phyloP scores from a whole-genome alignment of 2,113 vertebrate genomes.

The Zootoca vivipara region DNA sequence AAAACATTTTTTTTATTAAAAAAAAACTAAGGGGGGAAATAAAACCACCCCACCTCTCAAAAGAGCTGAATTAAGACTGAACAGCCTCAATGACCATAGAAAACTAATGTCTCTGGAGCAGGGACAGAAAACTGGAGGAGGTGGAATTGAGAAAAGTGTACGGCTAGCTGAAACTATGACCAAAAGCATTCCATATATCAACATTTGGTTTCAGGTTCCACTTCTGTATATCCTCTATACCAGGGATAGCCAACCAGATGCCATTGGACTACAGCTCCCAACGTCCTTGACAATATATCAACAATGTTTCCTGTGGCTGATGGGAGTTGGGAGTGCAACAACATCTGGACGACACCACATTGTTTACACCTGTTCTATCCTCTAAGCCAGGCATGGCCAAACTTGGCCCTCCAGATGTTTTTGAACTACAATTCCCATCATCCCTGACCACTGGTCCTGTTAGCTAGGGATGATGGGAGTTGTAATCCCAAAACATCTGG shows the following conservation, averaged over 20 bases:
- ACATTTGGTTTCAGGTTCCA: neutral
- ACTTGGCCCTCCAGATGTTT: no score
- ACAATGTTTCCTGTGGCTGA: no score
- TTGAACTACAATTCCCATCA: no score
- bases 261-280: neutral
- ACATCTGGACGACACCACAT: no score
- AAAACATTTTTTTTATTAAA: neutral
- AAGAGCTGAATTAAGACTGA: neutral
- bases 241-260: neutral
- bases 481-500: no score
- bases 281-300: no score
- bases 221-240: neutral
- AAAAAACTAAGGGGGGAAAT: neutral
- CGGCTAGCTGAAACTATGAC: neutral
- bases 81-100: neutral
- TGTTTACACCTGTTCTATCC: no score
- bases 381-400: no score
- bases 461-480: no score
- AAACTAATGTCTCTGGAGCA: neutral
- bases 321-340: no score
- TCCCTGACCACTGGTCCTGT: no score
- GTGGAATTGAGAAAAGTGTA: neutral
- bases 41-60: no score
- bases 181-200: neutral
- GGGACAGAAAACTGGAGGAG: neutral